phyloP scores from a whole-genome alignment of 2,888 invertebrate species.

The Argynnis bischoffii region DNA sequence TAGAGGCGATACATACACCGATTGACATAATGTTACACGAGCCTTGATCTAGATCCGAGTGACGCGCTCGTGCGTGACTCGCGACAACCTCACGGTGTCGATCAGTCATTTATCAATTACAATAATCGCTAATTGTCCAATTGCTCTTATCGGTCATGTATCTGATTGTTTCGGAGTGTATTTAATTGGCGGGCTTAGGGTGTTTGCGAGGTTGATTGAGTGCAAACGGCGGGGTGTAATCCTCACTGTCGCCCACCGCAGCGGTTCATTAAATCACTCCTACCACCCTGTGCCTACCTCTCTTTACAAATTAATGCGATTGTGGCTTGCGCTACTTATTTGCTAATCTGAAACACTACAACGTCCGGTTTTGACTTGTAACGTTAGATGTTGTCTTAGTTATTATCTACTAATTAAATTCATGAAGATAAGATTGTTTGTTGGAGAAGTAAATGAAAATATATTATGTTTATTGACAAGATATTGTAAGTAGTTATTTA shows the following conservation, averaged over 20 bases:
- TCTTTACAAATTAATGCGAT: conserved; percentile 78
- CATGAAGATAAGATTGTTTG: too few species aligned
- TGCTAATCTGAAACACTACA: conserved; percentile 35
- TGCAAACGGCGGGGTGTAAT: conserved; percentile 80
- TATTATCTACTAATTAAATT: not conserved
- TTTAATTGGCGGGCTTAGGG: conserved; percentile 78
- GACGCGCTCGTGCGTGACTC: conserved; percentile 26
- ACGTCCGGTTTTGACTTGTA: conserved; percentile 16
- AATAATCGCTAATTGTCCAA: conserved; percentile 62
- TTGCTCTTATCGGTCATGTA: conserved; percentile 71
- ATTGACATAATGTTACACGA: conserved; percentile 13
- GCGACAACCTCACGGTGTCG: conserved; percentile 10
- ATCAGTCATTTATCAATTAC: conserved; percentile 47
- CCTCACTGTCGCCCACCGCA: conserved; percentile 76
- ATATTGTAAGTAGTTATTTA: too few species aligned
- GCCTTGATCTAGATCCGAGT: conserved; percentile 40
- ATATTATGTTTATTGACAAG: too few species aligned
- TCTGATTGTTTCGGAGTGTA: conserved; percentile 76
- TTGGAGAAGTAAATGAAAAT: too few species aligned
- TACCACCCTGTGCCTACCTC: conserved; percentile 59
- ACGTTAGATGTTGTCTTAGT: not conserved
- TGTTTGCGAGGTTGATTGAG: conserved; percentile 81
- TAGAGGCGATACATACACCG: not conserved
- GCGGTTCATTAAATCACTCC: conserved; percentile 79
- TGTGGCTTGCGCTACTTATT: conserved; percentile 51